Base-by-base conservation (phyloP, 2,797 vertebrate species). In the Lophius americanus region DNA sequence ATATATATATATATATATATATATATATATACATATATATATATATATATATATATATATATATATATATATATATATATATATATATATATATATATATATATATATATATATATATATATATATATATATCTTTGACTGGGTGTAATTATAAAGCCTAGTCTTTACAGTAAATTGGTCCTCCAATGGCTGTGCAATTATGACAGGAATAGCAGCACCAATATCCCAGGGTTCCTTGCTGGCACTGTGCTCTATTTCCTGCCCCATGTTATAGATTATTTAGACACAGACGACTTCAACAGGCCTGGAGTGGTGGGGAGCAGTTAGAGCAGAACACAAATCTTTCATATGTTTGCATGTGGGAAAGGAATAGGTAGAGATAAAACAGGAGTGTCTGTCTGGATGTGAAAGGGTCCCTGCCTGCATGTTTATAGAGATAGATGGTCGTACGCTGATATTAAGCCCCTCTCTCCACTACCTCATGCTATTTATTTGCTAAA, bases 221-320 rank as follows among this genome's bases (percentile, higher is more conserved):
- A 23, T 67, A 77, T 84, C 82, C 75, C 83, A 68, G 70, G 83
- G 78, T 82, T 88, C 73, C 82, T 84, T 70, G 61, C 83, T 37
- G 55, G 70, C 67, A 67, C 67, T 65, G 80, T 84, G 36, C 67
- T 70, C 12, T 73, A 66, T 79, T 84, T 87, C 81, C 84, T 83
- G 78, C 71, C 75, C 78, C 83, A 71, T 66, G 81, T 86, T 91
- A 89, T 91, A 69, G 89, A 92, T 92, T 82, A 90, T 92, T 92
- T 79, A 92, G 83, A 90, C 79, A 52, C 85, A 84, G 39, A 66
- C 81, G 57, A 76, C 68, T 80, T 59, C 68, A 62, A 69, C 71
- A 64, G 71, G 78, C 69, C 73, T 52, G 9, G 64, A 79, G 79
- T 62, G 69, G 39, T 36, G 33, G 58, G 51, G 62, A 82, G 75